Percentiles rank a stretch among this genome's conserved stretches.
phyloP scores from a whole-genome alignment of 2,797 vertebrate genomes.

The Xiphophorus birchmanni region DNA sequence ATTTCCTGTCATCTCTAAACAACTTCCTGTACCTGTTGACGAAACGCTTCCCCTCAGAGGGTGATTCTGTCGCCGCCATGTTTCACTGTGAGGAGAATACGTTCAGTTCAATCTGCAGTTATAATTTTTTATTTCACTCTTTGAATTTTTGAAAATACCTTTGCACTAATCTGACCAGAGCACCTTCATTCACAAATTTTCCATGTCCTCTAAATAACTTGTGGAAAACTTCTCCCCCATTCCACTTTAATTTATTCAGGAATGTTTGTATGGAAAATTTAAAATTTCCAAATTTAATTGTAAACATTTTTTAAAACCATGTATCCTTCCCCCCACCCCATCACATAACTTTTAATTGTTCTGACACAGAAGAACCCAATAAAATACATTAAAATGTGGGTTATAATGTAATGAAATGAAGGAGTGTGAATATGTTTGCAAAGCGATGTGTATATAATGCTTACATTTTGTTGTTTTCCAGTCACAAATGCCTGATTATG shows the following conservation, averaged over 20 bases:
- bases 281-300: too few species aligned
- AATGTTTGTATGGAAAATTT: not conserved
- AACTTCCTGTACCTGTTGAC: not conserved
- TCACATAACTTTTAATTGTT: not conserved
- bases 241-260: not conserved
- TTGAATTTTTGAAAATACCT: not conserved
- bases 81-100: not conserved
- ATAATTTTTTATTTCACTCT: not conserved
- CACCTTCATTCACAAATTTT: not conserved
- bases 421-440: not conserved
- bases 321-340: not conserved
- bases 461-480: conserved; percentile 4
- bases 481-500: conserved; percentile 33
- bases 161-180: not conserved
- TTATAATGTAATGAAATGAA: not conserved
- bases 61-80: not conserved
- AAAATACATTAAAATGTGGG: not conserved
- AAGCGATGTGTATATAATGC: not conserved
- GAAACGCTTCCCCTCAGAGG: not conserved
- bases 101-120: not conserved
- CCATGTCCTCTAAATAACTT: not conserved
- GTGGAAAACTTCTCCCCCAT: not conserved
- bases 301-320: not conserved
- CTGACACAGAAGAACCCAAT: not conserved
- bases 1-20: not conserved